These are phyloP conservation scores for Dicyrtoma fusca DNA, from an alignment of 2,888 invertebrate species.

Conservation along the genomic window DNA sequence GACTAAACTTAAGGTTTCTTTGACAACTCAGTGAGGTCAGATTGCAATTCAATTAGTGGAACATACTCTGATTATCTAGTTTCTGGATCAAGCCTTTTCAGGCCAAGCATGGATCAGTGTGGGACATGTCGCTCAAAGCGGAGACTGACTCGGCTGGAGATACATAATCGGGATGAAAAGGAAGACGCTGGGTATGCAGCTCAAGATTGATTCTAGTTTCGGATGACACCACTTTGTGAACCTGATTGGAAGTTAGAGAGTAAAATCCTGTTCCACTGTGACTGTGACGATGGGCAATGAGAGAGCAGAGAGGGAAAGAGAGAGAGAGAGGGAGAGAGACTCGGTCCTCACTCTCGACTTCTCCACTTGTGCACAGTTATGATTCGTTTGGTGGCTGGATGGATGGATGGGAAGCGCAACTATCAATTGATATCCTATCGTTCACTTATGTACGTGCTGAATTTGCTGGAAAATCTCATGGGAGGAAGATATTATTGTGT, in stretches of 20 bases:
- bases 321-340: neutral
- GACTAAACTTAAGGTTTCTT: too few species aligned
- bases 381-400: too few species aligned
- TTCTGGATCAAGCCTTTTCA: neutral
- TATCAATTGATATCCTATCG: too few species aligned
- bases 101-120: neutral
- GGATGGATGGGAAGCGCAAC: too few species aligned
- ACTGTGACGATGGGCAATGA: constrained; percentile 3
- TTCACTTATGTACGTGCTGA: too few species aligned
- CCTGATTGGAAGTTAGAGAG: constrained; percentile 10
- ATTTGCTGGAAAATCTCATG: too few species aligned
- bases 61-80: too few species aligned
- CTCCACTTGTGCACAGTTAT: too few species aligned
- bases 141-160: neutral
- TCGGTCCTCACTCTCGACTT: neutral
- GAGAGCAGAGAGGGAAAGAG: neutral
- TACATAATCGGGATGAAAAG: constrained; percentile 3
- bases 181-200: neutral
- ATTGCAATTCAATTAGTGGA: too few species aligned
- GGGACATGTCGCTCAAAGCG: neutral
- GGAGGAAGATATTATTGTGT: too few species aligned
- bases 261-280: neutral
- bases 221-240: constrained; percentile 26
- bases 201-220: neutral
- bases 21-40: too few species aligned